A percentile compares a stretch with the other conserved stretches of the same genome.
These are phyloP conservation scores for Cranoglanis bouderius DNA, from an alignment of 2,113 vertebrate species.

Conservation along the genomic window DNA sequence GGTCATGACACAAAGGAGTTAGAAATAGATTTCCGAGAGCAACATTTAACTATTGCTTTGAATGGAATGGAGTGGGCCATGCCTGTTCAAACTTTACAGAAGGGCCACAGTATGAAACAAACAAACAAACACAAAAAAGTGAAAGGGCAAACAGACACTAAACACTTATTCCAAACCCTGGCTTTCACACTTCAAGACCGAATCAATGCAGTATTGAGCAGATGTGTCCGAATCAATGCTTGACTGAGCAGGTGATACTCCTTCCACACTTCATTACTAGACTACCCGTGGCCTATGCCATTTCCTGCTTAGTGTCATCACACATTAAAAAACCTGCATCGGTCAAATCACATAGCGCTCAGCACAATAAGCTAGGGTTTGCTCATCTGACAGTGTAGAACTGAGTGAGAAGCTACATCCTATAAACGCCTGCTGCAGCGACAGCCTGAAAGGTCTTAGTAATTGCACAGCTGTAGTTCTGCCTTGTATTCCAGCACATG, in stretches of 20 bases:
- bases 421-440: neutral
- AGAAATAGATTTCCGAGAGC: neutral
- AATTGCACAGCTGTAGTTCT: neutral
- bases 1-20: neutral
- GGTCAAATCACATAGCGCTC: neutral
- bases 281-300: neutral
- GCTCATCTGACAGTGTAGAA: neutral
- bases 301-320: slow-evolving; percentile 37
- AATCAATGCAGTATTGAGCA: slow-evolving; percentile 36
- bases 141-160: slow-evolving; percentile 10
- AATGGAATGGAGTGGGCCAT: neutral
- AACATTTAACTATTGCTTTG: neutral
- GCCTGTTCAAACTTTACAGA: neutral
- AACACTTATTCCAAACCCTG: neutral
- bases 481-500: neutral
- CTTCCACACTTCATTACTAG: slow-evolving; percentile 30
- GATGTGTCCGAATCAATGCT: slow-evolving; percentile 36
- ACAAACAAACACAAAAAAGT: too few species aligned
- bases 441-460: neutral
- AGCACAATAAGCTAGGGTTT: slow-evolving; percentile 3
- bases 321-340: neutral
- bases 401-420: neutral
- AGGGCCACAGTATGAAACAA: neutral
- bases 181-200: neutral
- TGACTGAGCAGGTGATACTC: slow-evolving; percentile 30